Evolutionary conservation across 2,888 invertebrate species (phyloP), one percentile per base, ranked within the genome.

Genomic region (Terebella lapidaria): DNA sequence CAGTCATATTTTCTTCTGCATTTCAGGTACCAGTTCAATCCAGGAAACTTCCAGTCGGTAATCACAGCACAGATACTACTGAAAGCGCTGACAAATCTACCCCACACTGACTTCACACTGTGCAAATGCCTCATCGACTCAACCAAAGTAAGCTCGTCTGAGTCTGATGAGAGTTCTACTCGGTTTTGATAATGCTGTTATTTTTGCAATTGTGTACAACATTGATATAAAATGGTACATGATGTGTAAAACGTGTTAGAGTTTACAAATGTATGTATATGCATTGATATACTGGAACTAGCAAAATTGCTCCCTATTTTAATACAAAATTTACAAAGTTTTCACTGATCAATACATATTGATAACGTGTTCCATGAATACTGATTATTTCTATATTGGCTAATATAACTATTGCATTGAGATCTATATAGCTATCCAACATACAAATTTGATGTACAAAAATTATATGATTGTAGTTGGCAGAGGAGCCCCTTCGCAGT

Each of bases 81-180:
- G 69, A 99, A 99, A 80, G 94, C 96, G 1, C 83, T 99, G 47
- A 96, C 97, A 10, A 96, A 95, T 81, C 87, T 97, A 70, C 99
- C 99, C 0, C 94, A 96, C 76, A 92, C 96, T 5, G 99, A 99
- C 82, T 96, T 97, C 77, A 93, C 94, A 53, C 84, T 99, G 67
- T 99, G 97, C 84, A 99, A 99, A 82, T 97, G 95, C 80, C 86
- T 99, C 59, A 85, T 99, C 61, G 89, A 91, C 67, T 90, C 92
- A 20, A 25, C 25, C 5, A 58, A 55, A 59, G 63, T 63, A 30
- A 15, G 1, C 5, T 22, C n/a, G n/a, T 35, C n/a, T 35, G 42
- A 15, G 10, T 35, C n/a, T 35, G 10, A 35, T 35, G 10, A 35
- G n/a, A 35, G 10, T n/a, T n/a, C n/a, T n/a, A n/a, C 10, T 35